Evolutionary conservation across 2,113 vertebrate genomes (phyloP), one percentile per base, ranked within the genome.

Genomic region (Caracal caracal): DNA sequence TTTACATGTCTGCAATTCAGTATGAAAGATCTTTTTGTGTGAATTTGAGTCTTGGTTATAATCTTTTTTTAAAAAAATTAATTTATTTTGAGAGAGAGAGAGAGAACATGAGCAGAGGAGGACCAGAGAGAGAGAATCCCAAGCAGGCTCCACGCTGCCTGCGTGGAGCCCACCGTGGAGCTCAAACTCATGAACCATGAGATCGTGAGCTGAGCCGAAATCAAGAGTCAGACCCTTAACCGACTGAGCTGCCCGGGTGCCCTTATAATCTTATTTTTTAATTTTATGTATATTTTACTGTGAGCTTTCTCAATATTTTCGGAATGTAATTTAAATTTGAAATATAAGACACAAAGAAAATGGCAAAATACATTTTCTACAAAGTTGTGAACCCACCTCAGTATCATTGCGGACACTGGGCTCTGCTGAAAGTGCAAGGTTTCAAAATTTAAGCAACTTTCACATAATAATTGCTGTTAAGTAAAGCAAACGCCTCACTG

Each of bases 391-490:
- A n/a, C 47, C 12, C 73, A 17, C 11, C 9, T 88, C 33, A 8
- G 1, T 40, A 10, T 86, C n/a, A 49, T 76, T 91, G 33, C 19
- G 30, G 66, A 90, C 1, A 2, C n/a, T 68, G 17, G 16, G 28
- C 40, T 83, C 86, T 65, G 16, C 53, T 79, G 10, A 10, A 83
- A 93, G 89, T 33, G 43, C 20, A 88, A 68, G 26, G 6, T 75
- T 92, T 78, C 5, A 53, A 75, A 89, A 92, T 91, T 73, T 35
- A 95, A 81, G 70, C 15, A 92, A 59, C n/a, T 79, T 96, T 75
- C 6, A 28, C 4, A 10, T 86, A 43, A 59, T 82, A 71, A 89
- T 51, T 33, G 28, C 30, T 28, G 6, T 40, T 40, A 70, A 90
- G 43, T 5, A 73, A 82, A 73, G 20, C 43, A 83, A 90, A 59